phyloP scores from a whole-genome alignment of 1,140 invertebrate genomes.

The Agraylea sexmaculata region DNA sequence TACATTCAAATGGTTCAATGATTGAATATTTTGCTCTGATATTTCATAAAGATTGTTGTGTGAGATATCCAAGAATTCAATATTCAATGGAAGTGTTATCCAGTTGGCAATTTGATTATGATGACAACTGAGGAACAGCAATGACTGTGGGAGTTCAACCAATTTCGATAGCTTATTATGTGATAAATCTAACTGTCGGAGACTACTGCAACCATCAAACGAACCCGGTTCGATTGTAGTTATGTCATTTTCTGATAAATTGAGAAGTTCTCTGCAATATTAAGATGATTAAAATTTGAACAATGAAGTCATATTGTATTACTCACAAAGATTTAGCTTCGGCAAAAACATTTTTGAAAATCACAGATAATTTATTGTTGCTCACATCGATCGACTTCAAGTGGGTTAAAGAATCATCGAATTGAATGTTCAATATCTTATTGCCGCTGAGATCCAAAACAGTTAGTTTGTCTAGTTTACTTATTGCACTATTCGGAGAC shows the following conservation, averaged over 20 bases:
- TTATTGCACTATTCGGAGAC: conserved; percentile 28
- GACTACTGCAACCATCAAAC: conserved; percentile 26
- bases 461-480: conserved; percentile 26
- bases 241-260: conserved; percentile 36
- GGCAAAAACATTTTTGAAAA: conserved; percentile 31
- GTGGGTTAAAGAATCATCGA: conserved; percentile 23
- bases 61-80: conserved; percentile 35
- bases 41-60: conserved; percentile 30
- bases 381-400: conserved; percentile 30
- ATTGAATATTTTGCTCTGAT: conserved; percentile 27
- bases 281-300: neutral
- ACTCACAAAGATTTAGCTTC: conserved; percentile 30
- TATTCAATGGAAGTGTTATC: conserved; percentile 29
- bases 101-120: conserved; percentile 33
- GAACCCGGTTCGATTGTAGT: conserved; percentile 31
- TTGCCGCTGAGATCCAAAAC: conserved; percentile 35
- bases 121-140: conserved; percentile 30
- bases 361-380: conserved; percentile 29
- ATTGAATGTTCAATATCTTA: conserved; percentile 28
- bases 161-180: conserved; percentile 34
- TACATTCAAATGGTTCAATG: conserved; percentile 34
- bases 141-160: conserved; percentile 26
- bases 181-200: conserved; percentile 33
- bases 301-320: neutral
- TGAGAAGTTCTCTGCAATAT: conserved; percentile 29